Base-by-base conservation (phyloP, 2,888 invertebrate genomes). In the Hanleya hanleyi region DNA sequence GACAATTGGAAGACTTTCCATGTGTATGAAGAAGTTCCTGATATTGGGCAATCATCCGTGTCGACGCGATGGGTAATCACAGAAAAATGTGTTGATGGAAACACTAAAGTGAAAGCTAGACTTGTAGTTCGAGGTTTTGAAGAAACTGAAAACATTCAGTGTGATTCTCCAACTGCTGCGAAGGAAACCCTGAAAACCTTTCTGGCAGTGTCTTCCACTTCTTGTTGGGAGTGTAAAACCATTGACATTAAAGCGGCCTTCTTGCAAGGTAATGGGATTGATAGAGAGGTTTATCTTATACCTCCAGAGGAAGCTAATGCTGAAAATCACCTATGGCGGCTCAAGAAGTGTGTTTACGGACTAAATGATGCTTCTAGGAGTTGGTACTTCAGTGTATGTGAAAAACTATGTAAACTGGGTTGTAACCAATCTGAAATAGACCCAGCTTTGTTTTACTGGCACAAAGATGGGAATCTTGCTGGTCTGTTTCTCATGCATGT, bases 341-440 rank as follows among this genome's bases (percentile, higher is more conserved):
- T 66, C n/a, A 66, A 57, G 33, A 47, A 35, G 38, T 65, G 70
- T 57, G 35, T 73, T 32, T 73, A 70, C 47, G 73, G 73, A 0
- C 33, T 73, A 9, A 69, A 69, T 51, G 67, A 71, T 26, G 71
- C 71, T 22, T 71, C 71, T 29, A 6, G 66, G 26, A 32, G 33
- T 9, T 71, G 41, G 29, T 71, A 67, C 41, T 38, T 36, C n/a
- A 71, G 67, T 67, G 67, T 71, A 1, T 26, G 38, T 33, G 49
- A 49, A 12, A 33, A 35, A 36, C 33, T 67, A 37, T 50, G 22
- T 5, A 33, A 67, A 32, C 67, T 67, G 2, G 51, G 37, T n/a
- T 67, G 51, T 37, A 29, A 29, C 26, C 51, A 67, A 35, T 72
- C 68, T 33, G 33, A 67, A 26, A 41, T 51, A 22, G 71, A 71